Percentiles rank a stretch among this genome's conserved stretches.
phyloP scores from a whole-genome alignment of 2,797 vertebrate genomes.

The Scleropages formosus region DNA sequence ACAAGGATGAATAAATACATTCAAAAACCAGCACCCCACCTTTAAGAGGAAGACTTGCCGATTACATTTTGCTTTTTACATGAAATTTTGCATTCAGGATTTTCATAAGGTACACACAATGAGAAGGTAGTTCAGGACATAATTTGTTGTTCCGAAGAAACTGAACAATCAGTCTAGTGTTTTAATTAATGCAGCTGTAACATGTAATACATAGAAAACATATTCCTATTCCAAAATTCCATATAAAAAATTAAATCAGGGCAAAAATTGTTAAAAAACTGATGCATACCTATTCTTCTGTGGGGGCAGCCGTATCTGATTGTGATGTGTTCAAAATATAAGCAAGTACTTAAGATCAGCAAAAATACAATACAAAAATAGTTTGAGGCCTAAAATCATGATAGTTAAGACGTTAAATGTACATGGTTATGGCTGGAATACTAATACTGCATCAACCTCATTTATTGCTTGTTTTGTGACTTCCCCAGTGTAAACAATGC shows the following conservation, averaged over 20 bases:
- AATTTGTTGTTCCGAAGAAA: not conserved
- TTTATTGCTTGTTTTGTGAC: slow-evolving; percentile 27
- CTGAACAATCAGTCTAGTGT: slow-evolving; percentile 25
- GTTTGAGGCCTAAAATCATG: slow-evolving; percentile 21
- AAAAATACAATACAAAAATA: slow-evolving; percentile 18
- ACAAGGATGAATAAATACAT: slow-evolving; percentile 27
- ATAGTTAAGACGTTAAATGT: not conserved
- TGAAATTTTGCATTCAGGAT: slow-evolving; percentile 29
- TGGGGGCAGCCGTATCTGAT: not conserved
- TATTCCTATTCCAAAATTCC: not conserved
- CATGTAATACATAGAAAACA: not conserved
- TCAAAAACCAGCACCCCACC: slow-evolving; percentile 32
- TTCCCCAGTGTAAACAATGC: slow-evolving; percentile 20
- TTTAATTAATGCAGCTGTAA: slow-evolving; percentile 10
- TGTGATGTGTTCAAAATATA: not conserved
- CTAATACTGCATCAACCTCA: slow-evolving; percentile 19
- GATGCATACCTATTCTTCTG: not conserved
- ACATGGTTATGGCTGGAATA: slow-evolving; percentile 20
- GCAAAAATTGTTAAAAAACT: not conserved
- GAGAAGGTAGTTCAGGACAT: slow-evolving; percentile 26
- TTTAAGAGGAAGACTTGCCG: slow-evolving; percentile 34
- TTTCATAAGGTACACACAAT: not conserved
- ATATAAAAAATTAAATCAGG: not conserved
- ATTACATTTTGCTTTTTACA: slow-evolving; percentile 29
- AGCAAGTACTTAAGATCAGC: not conserved